Conservation (phyloP, 1,140 invertebrate genomes). For the Charaxes varanes region DNA sequence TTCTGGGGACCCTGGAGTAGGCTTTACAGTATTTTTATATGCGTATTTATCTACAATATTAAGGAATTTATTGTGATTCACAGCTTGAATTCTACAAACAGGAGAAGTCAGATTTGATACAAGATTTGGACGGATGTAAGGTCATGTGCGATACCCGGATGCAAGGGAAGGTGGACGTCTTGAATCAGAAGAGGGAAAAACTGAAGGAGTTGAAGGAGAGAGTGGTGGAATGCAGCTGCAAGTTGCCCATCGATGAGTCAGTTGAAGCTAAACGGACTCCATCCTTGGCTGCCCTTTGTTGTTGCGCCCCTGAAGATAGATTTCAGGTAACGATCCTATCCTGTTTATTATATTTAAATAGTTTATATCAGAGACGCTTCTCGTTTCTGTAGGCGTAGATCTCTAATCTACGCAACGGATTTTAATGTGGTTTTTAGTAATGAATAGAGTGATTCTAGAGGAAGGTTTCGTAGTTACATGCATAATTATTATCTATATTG, state of each 20-base stretch:
- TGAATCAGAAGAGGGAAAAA: conserved; percentile 39
- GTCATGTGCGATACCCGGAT: conserved; percentile 39
- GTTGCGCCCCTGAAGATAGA: conserved; percentile 46
- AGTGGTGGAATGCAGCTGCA: conserved; percentile 52
- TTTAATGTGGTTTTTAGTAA: no score
- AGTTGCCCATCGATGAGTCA: conserved; percentile 36
- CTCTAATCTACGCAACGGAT: no score
- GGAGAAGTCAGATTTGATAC: conserved; percentile 37
- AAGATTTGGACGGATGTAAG: conserved; percentile 49
- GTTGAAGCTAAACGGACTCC: conserved; percentile 53
- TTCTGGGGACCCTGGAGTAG: no score
- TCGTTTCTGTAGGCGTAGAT: no score
- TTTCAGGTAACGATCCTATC: conserved; percentile 38
- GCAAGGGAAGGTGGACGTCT: conserved; percentile 30
- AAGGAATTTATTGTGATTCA: no score
- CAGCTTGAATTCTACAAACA: conserved; percentile 35
- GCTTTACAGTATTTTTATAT: no score
- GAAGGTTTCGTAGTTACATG: no score
- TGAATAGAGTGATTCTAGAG: no score
- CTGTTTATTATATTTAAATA: no score
- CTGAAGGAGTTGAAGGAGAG: conserved; percentile 33
- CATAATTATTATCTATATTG: no score
- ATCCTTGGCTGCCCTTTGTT: conserved; percentile 48
- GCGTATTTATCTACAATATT: no score
- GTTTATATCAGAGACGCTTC: no score